These are phyloP conservation scores for Sitophilus oryzae DNA, from an alignment of 1,140 invertebrate genomes.

Conservation along the genomic window DNA sequence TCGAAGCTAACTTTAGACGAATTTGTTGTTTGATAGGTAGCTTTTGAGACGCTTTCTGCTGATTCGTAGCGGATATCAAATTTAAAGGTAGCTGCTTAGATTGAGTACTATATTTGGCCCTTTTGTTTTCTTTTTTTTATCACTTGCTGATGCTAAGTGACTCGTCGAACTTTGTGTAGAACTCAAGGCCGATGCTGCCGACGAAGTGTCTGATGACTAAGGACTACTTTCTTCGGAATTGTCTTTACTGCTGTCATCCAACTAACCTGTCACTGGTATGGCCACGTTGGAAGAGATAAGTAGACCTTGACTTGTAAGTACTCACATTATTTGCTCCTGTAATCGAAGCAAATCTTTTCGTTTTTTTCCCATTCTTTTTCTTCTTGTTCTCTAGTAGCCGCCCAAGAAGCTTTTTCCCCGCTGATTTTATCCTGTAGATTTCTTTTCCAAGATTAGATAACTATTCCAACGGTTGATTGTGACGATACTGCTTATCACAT, in stretches of 20 bases:
- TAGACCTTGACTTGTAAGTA: constrained; percentile 66
- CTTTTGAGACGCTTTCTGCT: constrained; percentile 59
- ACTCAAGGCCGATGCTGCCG: constrained; percentile 38
- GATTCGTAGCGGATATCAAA: constrained; percentile 75
- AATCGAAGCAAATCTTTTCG: constrained; percentile 52
- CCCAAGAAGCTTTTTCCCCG: constrained; percentile 72
- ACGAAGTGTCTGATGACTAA: constrained; percentile 36
- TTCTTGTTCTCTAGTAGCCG: constrained; percentile 56
- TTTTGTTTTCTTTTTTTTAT: constrained; percentile 51
- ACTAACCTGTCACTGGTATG: constrained; percentile 32
- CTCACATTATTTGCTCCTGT: constrained; percentile 69
- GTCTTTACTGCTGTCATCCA: constrained; percentile 41
- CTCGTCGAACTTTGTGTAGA: constrained; percentile 35
- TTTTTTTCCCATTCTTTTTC: constrained; percentile 60
- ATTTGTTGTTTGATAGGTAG: constrained; percentile 74
- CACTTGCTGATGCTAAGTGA: constrained; percentile 38
- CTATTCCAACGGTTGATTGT: constrained; percentile 68
- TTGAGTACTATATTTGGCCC: constrained; percentile 45
- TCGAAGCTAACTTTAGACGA: constrained; percentile 68
- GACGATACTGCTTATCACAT: constrained; percentile 54
- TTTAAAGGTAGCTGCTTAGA: constrained; percentile 63
- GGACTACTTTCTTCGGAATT: constrained; percentile 43
- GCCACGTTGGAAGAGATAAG: constrained; percentile 50
- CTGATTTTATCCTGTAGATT: constrained; percentile 71
- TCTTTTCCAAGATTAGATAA: too few relatives aligned